Conservation (phyloP, 2,888 invertebrate species). For the Amphipoea oculea region DNA sequence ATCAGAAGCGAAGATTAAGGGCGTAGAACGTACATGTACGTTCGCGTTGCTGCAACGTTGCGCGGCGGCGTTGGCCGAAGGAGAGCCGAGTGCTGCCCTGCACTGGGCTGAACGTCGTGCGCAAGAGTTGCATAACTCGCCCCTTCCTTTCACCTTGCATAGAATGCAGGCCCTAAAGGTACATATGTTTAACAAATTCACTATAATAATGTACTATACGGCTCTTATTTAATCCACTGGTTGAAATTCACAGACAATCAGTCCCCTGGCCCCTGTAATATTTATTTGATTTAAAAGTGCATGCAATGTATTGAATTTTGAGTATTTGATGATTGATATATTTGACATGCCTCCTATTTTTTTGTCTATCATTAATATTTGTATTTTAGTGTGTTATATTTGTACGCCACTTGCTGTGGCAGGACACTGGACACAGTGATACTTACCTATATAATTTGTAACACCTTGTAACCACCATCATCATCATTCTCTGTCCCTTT, state of each 20-base stretch:
- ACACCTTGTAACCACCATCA: no score
- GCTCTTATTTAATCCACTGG: background rate
- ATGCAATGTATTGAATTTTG: background rate
- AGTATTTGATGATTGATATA: background rate
- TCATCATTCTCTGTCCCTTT: background rate
- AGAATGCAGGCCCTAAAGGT: slow-evolving; percentile 87
- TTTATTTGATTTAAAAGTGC: background rate
- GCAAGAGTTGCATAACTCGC: slow-evolving; percentile 91
- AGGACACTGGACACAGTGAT: background rate
- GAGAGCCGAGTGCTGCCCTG: slow-evolving; percentile 95
- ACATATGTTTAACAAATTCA: background rate
- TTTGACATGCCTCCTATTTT: background rate
- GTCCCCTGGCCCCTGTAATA: background rate
- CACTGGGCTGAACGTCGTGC: slow-evolving; percentile 96
- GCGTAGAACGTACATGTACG: slow-evolving; percentile 84
- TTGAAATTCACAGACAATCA: background rate
- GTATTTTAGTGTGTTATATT: background rate
- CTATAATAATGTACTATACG: background rate
- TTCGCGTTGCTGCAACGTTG: slow-evolving; percentile 93
- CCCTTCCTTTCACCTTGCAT: slow-evolving; percentile 87
- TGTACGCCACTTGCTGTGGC: background rate
- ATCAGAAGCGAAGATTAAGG: slow-evolving; percentile 88
- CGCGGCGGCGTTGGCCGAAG: slow-evolving; percentile 95
- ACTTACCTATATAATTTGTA: background rate
- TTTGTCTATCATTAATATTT: background rate